Base-by-base conservation (phyloP, 2,113 vertebrate species). In the Pampusana beccarii region DNA sequence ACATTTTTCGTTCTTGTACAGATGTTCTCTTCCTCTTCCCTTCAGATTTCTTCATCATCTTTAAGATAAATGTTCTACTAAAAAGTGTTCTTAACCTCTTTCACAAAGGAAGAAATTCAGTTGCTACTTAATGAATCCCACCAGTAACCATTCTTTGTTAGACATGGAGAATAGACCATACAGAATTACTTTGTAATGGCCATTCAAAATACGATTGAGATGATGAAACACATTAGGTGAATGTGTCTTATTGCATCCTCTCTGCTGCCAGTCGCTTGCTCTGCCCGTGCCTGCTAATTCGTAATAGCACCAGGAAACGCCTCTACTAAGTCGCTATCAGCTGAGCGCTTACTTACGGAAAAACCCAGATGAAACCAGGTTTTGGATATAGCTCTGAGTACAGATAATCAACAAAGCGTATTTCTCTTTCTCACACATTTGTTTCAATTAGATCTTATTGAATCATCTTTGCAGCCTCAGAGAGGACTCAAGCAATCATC, bases 361-460 rank as follows among this genome's bases (percentile, higher is more conserved):
- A 92, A 26, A 51, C 60, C 46, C 78, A 58, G 36, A 88, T 70
- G 72, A 96, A 96, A 72, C 42, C n/a, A 70, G 34, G 50, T 82
- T 93, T 87, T 85, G 77, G 50, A 58, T 80, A 51, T 17, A 86
- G 62, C 77, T 80, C 57, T 24, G 61, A 46, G 9, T 24, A 48
- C 16, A 75, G 80, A 81, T 40, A 82, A 86, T 66, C 92, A 64
- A 53, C 56, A 70, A 73, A n/a, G 33, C 0, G 0, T 33, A 44
- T 56, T 90, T 93, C 95, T 88, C 56, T 85, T 94, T 91, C 58
- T 81, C 67, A 69, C 7, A 3, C 80, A 91, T 93, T 95, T 94
- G 57, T 97, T 97, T 95, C 94, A 92, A 75, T 96, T 86, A 92
- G 50, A 81, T 61, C 29, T 94, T 90, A 78, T 15, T 33, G 50